Evolutionary conservation across 2,888 invertebrate genomes (phyloP).

Genomic region (Agonopterix heracliana): DNA sequence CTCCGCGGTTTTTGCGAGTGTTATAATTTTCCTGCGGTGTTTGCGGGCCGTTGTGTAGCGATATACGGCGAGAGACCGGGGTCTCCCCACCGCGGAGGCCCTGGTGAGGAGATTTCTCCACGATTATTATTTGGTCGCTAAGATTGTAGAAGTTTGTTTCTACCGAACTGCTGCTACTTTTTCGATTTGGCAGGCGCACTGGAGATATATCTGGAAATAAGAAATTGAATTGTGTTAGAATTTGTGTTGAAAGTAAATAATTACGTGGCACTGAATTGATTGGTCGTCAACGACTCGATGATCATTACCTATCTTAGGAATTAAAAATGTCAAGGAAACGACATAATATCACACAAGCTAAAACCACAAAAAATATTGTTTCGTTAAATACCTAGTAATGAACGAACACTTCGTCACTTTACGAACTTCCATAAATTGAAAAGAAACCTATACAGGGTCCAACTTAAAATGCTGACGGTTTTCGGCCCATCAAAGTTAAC

Average conservation of each 20-base stretch:
- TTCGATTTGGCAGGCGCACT: conserved; percentile 77
- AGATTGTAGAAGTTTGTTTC: conserved; percentile 83
- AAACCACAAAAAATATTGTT: too few relatives aligned
- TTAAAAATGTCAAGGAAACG: too few relatives aligned
- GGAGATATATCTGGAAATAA: conserved; percentile 78
- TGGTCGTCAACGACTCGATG: too few relatives aligned
- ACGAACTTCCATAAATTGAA: too few relatives aligned
- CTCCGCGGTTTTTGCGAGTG: conserved; percentile 64
- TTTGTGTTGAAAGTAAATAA: background rate
- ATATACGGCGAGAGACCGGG: conserved; percentile 60
- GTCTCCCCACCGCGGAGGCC: conserved; percentile 55
- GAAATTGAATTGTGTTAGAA: background rate
- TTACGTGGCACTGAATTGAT: background rate
- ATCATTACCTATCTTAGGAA: too few relatives aligned
- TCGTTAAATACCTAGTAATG: too few relatives aligned
- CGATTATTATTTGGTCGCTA: conserved; percentile 76
- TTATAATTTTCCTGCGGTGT: conserved; percentile 70
- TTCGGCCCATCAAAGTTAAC: too few relatives aligned
- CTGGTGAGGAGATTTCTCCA: conserved; percentile 74
- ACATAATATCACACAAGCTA: too few relatives aligned
- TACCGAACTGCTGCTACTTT: conserved; percentile 78
- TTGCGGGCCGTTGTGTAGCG: conserved; percentile 56
- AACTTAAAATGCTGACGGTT: too few relatives aligned
- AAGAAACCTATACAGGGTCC: too few relatives aligned
- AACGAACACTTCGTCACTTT: too few relatives aligned